These are phyloP conservation scores for Drosophila tristis DNA, from an alignment of 1,140 invertebrate genomes.

Conservation along the genomic window DNA sequence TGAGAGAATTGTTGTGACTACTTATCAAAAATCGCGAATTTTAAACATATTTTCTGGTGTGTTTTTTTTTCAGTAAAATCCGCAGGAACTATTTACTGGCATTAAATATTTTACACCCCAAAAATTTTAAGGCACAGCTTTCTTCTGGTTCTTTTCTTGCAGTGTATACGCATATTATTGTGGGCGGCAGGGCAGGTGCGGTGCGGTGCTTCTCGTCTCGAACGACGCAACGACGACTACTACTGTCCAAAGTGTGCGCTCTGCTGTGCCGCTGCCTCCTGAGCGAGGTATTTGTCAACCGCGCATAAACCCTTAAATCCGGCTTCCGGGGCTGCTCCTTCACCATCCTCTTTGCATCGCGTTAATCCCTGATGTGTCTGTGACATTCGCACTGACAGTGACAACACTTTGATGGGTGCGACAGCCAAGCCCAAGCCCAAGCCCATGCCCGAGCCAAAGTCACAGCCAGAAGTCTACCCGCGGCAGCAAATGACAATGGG, in stretches of 20 bases:
- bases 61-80: neutral
- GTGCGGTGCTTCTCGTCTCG: slow-evolving; percentile 61
- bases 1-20: slow-evolving; percentile 3
- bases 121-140: too few species aligned
- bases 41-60: neutral
- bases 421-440: slow-evolving; percentile 21
- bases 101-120: too few species aligned
- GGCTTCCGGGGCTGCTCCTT: slow-evolving; percentile 41
- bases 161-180: slow-evolving; percentile 36
- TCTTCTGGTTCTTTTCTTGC: neutral
- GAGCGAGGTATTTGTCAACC: slow-evolving; percentile 63
- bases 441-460: slow-evolving; percentile 31
- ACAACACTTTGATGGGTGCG: slow-evolving; percentile 83
- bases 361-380: slow-evolving; percentile 83
- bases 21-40: too few species aligned
- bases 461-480: slow-evolving; percentile 28
- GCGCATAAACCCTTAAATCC: slow-evolving; percentile 77
- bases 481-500: slow-evolving; percentile 58
- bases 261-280: slow-evolving; percentile 8
- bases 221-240: neutral
- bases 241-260: slow-evolving; percentile 29
- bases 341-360: slow-evolving; percentile 46
- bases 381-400: slow-evolving; percentile 84
- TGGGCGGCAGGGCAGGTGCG: slow-evolving; percentile 32
- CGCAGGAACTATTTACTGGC: neutral